Evolutionary conservation across 2,113 vertebrate species (phyloP), one percentile per base, ranked within the genome.

Genomic region (Aplodontia rufa): DNA sequence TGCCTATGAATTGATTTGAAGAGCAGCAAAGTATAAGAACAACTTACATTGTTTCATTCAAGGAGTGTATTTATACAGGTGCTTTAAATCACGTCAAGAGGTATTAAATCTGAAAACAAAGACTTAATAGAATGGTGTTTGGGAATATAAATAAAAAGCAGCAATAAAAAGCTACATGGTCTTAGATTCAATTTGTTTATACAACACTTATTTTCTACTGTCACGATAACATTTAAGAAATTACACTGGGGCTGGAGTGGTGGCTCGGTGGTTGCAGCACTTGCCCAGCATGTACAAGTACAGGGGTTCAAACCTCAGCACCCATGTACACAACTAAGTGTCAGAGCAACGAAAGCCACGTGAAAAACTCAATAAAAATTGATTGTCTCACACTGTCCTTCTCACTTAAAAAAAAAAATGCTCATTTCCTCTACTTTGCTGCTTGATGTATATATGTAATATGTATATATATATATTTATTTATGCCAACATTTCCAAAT

Each of bases 91-190:
- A 26, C 13, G 20, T 83, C 69, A 45, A 62, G 42, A 87, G 74
- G 10, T 17, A 86, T 32, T n/a, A 68, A 74, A 60, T 49, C 51
- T 32, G 40, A 81, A 91, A 95, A 42, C 37, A 75, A 22, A 60
- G 30, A 71, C 24, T 72, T 69, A 92, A 82, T 10, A n/a, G 16
- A 80, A 78, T 3, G 11, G 24, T 69, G 60, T 42, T 83, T 91
- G 51, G 62, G 45, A 90, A 66, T 80, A 47, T 81, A 91, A 90
- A n/a, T 90, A 8, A 68, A 69, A 93, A 58, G 55, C 58, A 80
- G 47, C 28, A 66, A 66, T n/a, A 12, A 55, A 58, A 28, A 82
- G 76, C 55, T 55, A 80, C 40, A 45, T 24, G 22, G 47, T 68
- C 49, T 86, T n/a, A 12, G 66, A 74, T 40, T 90, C 32, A 66